Evolutionary conservation across 1,140 invertebrate species (phyloP).

Genomic region (Pseudoatta argentina): DNA sequence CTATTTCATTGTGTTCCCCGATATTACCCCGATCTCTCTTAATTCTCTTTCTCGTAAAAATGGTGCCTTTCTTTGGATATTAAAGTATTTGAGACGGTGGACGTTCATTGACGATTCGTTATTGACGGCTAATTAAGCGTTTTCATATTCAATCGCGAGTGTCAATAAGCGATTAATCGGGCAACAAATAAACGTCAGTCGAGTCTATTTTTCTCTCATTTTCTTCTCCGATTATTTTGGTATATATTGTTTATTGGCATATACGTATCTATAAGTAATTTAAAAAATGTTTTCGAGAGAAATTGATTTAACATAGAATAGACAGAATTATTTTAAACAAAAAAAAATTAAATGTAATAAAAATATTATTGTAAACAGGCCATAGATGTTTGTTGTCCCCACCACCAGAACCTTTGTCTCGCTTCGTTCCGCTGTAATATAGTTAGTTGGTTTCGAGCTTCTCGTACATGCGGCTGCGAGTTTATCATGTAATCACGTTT

Average conservation of each 20-base stretch:
- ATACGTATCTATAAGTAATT: not conserved
- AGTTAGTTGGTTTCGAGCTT: too few relatives aligned
- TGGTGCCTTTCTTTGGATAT: not conserved
- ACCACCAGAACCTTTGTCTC: too few relatives aligned
- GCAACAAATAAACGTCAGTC: not conserved
- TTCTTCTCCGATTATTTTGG: not conserved
- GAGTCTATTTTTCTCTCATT: constrained; percentile 35
- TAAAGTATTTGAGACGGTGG: not conserved
- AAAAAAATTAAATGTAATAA: not conserved
- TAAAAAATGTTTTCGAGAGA: not conserved
- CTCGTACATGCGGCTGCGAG: too few relatives aligned
- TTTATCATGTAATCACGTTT: too few relatives aligned
- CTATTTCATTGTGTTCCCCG: constrained; percentile 65
- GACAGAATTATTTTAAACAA: not conserved
- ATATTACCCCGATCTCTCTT: constrained; percentile 5
- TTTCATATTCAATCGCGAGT: constrained; percentile 23
- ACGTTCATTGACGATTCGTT: constrained; percentile 20
- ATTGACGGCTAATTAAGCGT: constrained; percentile 9
- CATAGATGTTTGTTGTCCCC: too few relatives aligned
- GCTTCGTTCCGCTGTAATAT: too few relatives aligned
- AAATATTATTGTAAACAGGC: too few relatives aligned
- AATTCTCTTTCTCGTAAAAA: constrained; percentile 29
- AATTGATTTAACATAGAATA: not conserved
- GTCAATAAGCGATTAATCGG: constrained; percentile 36
- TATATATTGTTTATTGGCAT: not conserved